Evolutionary conservation across 2,113 vertebrate genomes (phyloP).

Genomic region (Irena cyanogastra): DNA sequence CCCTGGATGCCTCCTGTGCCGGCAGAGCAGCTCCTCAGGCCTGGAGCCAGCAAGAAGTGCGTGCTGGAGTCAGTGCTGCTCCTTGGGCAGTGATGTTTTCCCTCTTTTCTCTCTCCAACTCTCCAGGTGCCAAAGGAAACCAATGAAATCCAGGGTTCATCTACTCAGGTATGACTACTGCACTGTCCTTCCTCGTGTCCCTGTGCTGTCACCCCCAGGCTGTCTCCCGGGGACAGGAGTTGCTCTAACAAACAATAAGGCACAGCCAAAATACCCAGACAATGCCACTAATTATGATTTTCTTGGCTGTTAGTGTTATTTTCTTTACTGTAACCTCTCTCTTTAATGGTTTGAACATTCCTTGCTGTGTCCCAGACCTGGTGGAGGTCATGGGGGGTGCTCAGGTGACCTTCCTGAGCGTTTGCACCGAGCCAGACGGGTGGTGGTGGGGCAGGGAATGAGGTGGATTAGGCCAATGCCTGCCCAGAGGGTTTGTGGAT

Average conservation of each 20-base stretch:
- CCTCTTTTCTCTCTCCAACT: background rate
- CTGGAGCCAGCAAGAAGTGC: background rate
- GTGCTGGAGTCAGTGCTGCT: accelerated
- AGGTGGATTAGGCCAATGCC: background rate
- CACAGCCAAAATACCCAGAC: background rate
- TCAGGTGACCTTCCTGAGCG: background rate
- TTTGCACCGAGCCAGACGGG: background rate
- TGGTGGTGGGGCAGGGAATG: background rate
- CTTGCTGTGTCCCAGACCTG: background rate
- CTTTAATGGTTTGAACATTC: background rate
- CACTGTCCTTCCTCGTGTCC: accelerated
- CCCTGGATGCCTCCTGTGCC: background rate
- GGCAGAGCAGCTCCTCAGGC: accelerated
- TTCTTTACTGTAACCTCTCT: background rate
- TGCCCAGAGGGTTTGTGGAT: background rate
- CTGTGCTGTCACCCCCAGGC: background rate
- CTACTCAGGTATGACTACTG: background rate
- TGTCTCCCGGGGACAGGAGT: background rate
- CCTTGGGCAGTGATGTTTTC: background rate
- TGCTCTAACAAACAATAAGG: background rate
- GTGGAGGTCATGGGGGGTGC: background rate
- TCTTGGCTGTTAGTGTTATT: background rate
- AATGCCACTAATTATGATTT: background rate
- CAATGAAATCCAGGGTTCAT: background rate
- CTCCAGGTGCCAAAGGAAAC: constrained; percentile 25